A percentile compares a stretch with the other conserved stretches of the same genome.
Conservation (phyloP, 2,113 vertebrate species). For the Hoplias malabaricus region DNA sequence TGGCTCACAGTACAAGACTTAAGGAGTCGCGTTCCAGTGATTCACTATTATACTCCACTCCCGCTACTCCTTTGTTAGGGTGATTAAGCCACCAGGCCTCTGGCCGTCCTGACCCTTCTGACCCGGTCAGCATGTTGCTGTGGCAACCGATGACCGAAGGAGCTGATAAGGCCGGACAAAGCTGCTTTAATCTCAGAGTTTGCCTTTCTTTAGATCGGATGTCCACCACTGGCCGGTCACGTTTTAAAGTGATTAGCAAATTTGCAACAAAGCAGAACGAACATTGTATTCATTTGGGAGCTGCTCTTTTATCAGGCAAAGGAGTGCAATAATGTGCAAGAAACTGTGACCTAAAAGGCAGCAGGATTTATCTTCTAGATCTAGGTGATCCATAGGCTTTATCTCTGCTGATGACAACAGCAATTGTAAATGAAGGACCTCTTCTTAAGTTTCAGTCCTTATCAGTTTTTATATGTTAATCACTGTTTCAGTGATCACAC, state of each 20-base stretch:
- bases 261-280: neutral
- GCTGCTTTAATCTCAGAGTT: constrained; percentile 56
- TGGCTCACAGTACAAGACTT: constrained; percentile 32
- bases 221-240: neutral
- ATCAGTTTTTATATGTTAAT: too few relatives aligned
- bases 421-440: too few relatives aligned
- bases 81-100: constrained; percentile 70
- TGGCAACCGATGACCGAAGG: constrained; percentile 69
- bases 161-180: constrained; percentile 62
- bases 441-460: too few relatives aligned
- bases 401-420: too few relatives aligned
- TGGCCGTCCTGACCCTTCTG: constrained; percentile 63
- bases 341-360: too few relatives aligned
- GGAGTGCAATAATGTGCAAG: too few relatives aligned
- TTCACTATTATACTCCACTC: constrained; percentile 41
- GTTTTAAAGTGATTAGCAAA: neutral
- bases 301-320: too few relatives aligned
- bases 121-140: constrained; percentile 70
- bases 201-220: constrained; percentile 31
- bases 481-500: too few relatives aligned
- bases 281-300: too few relatives aligned
- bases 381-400: neutral
- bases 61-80: constrained; percentile 49
- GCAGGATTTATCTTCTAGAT: too few relatives aligned
- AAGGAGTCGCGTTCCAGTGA: constrained; percentile 49